Conservation (phyloP, 2,113 vertebrate species). For the Melozone crissalis region DNA sequence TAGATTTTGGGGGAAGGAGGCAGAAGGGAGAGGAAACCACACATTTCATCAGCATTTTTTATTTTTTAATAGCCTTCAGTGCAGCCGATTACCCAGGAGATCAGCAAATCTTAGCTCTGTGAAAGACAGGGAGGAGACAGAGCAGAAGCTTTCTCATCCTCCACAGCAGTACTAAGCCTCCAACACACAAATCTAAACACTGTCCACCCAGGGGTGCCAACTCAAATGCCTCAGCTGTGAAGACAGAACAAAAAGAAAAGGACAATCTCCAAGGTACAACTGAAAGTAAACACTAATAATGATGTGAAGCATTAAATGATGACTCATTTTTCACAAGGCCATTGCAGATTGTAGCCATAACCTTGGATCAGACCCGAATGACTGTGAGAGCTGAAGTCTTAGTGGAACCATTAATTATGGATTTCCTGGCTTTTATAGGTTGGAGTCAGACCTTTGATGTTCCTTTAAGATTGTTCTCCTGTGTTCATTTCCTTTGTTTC, state of each 20-base stretch:
- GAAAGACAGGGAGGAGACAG: conserved; percentile 13
- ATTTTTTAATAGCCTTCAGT: conserved; percentile 43
- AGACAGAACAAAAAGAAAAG: conserved; percentile 19
- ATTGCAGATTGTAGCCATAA: conserved; percentile 32
- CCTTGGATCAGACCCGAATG: background rate
- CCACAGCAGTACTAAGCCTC: background rate
- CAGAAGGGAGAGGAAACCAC: conserved; percentile 51
- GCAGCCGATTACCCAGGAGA: conserved; percentile 12
- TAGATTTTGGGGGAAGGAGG: conserved; percentile 32
- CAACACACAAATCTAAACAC: conserved; percentile 35
- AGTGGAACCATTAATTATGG: conserved; percentile 63
- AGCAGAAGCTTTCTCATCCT: conserved; percentile 30
- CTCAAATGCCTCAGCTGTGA: conserved; percentile 45
- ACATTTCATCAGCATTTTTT: conserved; percentile 56
- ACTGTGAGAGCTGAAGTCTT: conserved; percentile 40
- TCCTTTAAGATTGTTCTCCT: conserved; percentile 59
- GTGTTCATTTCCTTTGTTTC: conserved; percentile 68
- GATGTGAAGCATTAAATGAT: conserved; percentile 56
- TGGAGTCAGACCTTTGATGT: conserved; percentile 60
- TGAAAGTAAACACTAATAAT: conserved; percentile 51
- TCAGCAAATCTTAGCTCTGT: conserved; percentile 51
- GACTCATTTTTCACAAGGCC: conserved; percentile 30
- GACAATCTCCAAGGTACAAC: conserved; percentile 41
- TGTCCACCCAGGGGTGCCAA: background rate
- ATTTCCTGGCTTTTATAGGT: conserved; percentile 64